Percentiles rank a stretch among this genome's conserved stretches.
Conservation (phyloP, 2,113 vertebrate species). For the Chaetura pelagica region DNA sequence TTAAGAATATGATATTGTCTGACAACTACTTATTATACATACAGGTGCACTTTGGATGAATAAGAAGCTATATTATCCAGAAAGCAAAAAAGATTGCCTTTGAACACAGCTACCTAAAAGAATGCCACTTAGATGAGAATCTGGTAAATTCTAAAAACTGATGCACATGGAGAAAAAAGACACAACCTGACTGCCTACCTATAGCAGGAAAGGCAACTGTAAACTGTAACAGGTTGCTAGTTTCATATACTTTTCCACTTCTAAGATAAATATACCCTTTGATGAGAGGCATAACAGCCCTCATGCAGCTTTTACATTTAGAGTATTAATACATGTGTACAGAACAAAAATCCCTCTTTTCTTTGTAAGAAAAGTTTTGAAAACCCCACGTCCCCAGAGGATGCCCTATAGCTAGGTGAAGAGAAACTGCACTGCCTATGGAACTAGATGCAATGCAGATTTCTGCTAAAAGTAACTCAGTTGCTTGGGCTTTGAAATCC, state of each 20-base stretch:
- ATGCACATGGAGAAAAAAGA: not conserved
- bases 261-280: not conserved
- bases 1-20: not conserved
- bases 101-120: not conserved
- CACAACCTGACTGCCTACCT: not conserved
- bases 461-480: not conserved
- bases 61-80: not conserved
- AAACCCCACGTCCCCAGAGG: not conserved
- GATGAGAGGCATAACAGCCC: rapidly evolving
- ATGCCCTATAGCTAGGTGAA: not conserved
- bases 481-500: not conserved
- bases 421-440: not conserved
- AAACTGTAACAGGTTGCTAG: not conserved
- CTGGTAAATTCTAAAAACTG: not conserved
- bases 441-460: not conserved
- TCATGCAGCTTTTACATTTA: not conserved
- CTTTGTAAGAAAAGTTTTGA: not conserved
- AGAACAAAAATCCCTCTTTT: not conserved
- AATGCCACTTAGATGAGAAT: not conserved
- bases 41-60: not conserved
- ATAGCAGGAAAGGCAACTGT: not conserved
- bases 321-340: rapidly evolving
- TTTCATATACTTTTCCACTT: not conserved
- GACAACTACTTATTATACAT: not conserved
- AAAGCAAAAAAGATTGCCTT: not conserved